Percentiles rank a stretch among this genome's conserved stretches.
These are phyloP conservation scores for Ips typographus DNA, from an alignment of 1,140 invertebrate species.

Conservation along the genomic window DNA sequence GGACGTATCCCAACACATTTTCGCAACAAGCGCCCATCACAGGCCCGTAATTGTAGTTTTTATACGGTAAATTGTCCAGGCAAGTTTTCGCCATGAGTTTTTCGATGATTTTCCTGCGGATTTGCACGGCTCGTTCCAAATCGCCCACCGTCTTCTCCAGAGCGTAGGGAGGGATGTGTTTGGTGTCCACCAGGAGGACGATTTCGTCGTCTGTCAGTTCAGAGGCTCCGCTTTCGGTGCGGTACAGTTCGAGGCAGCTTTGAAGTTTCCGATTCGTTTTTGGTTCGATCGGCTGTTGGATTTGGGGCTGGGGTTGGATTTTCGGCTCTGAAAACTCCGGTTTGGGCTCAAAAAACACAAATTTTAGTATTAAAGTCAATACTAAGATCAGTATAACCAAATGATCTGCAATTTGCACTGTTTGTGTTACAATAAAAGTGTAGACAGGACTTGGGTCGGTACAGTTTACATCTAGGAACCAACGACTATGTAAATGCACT, in stretches of 20 bases:
- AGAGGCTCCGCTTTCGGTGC: constrained; percentile 65
- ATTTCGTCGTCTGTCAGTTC: constrained; percentile 81
- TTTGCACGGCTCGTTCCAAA: constrained; percentile 77
- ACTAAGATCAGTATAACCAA: constrained; percentile 84
- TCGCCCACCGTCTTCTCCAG: constrained; percentile 81
- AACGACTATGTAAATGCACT: constrained; percentile 74
- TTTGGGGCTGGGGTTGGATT: no score
- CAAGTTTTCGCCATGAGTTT: constrained; percentile 50
- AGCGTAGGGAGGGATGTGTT: constrained; percentile 78
- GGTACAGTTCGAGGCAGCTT: constrained; percentile 77
- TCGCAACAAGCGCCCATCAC: constrained; percentile 94
- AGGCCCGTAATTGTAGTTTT: constrained; percentile 83
- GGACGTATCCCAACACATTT: constrained; percentile 96
- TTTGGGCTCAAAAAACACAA: constrained; percentile 86
- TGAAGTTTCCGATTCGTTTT: constrained; percentile 58
- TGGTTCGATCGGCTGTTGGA: no score
- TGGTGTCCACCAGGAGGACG: constrained; percentile 71
- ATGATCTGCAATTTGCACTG: constrained; percentile 79
- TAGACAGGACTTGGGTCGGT: constrained; percentile 49
- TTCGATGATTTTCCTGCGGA: constrained; percentile 68
- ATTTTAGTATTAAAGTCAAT: constrained; percentile 81
- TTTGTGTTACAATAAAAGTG: constrained; percentile 52
- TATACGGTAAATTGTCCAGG: constrained; percentile 74
- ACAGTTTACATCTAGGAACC: constrained; percentile 46
- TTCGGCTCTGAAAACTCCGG: constrained; percentile 24